Conservation (phyloP, 2,113 vertebrate species). For the Parus major region DNA sequence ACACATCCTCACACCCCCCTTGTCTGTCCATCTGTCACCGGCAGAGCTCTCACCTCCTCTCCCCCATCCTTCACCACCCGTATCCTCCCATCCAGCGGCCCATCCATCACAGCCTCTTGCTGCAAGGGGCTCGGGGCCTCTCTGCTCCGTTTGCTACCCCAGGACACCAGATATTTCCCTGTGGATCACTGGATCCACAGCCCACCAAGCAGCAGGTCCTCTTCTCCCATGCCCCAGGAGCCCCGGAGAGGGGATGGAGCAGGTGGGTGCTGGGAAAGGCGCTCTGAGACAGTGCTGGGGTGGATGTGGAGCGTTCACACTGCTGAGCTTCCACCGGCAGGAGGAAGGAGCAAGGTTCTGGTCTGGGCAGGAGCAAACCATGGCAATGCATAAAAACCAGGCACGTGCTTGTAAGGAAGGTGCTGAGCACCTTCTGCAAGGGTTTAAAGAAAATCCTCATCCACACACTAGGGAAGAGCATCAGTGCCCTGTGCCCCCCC, state of each 20-base stretch:
- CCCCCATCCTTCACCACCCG: background rate
- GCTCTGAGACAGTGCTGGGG: background rate
- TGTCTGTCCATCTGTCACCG: constrained; percentile 8
- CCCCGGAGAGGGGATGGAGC: fast-evolving
- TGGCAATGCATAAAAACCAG: fast-evolving
- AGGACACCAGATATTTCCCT: background rate
- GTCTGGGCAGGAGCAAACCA: background rate
- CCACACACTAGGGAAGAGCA: background rate
- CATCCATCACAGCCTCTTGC: background rate
- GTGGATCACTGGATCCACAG: background rate
- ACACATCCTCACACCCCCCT: background rate
- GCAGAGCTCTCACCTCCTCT: background rate
- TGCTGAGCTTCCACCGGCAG: background rate
- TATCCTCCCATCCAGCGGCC: background rate
- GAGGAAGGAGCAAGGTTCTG: background rate
- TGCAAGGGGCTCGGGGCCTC: background rate
- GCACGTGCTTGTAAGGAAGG: fast-evolving
- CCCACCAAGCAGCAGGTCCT: background rate
- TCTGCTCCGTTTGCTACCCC: background rate
- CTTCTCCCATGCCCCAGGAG: fast-evolving
- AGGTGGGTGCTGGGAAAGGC: fast-evolving
- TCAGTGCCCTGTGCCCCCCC: background rate
- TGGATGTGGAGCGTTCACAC: fast-evolving
- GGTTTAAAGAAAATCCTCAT: background rate
- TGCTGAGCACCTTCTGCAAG: background rate